Base-by-base conservation (phyloP, 2,113 vertebrate genomes). In the Caracal caracal region DNA sequence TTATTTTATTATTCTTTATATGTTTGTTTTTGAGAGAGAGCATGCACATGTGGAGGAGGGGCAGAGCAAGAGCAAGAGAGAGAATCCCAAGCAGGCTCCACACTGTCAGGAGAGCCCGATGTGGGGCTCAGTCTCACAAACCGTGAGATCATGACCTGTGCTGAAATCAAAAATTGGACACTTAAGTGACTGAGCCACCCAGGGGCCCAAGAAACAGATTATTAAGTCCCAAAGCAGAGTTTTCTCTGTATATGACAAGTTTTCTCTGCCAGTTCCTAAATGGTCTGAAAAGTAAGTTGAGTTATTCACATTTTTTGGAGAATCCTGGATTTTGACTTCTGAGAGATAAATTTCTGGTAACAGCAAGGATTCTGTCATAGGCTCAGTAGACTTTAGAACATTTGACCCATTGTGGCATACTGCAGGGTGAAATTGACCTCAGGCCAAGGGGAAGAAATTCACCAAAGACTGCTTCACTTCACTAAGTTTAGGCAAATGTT, bases 281-380 rank as follows among this genome's bases (percentile, higher is more conserved):
- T 94, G 61, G n/a, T 70, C 95, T 94, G 30, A 75, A 89, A 91
- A 87, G 63, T 83, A 83, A 71, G 33, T 85, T 49, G 51, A 96
- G 40, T 90, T 82, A 8, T 43, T 90, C 49, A n/a, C 12, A 59
- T 66, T 89, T 94, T 37, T 82, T 43, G 3, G 40, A 90, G 73
- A 96, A 91, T 37, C 79, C 40, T 16, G n/a, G 47, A 71, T 78
- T 96, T 95, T 95, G 59, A 85, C 40, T 79, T 89, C 70, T n/a
- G 47, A 28, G 73, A 85, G 49, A 53, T 56, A 88, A 85, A 78
- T 90, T 87, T 94, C 70, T 91, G 80, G 63, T 9, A 70, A n/a
- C 2, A n/a, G 65, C 90, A 93, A 16, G 84, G 30, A n/a, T 75
- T 37, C 49, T 87, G 51, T 13, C 37, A n/a, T 33, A 17, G 51